phyloP scores from a whole-genome alignment of 2,797 vertebrate species.

The Catostomus latipinnis region DNA sequence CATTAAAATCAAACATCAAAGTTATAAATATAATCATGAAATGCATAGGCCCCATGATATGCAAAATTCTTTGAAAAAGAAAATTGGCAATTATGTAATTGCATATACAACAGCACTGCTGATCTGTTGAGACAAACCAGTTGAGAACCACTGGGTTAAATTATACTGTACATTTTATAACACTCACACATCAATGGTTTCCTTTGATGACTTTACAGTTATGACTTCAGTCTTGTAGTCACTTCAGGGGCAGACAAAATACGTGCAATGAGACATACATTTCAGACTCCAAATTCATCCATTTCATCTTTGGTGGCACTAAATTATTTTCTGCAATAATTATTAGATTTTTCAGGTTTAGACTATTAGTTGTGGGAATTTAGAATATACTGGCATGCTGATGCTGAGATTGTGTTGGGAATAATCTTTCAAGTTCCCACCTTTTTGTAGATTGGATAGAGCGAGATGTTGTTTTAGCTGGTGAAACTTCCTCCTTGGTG shows the following conservation, averaged over 20 bases:
- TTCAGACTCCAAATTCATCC: neutral
- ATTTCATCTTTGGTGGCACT: neutral
- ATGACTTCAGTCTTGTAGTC: conserved; percentile 60
- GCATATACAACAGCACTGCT: too few relatives aligned
- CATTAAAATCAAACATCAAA: too few relatives aligned
- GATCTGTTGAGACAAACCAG: too few relatives aligned
- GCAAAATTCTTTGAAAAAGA: too few relatives aligned
- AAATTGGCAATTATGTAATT: too few relatives aligned
- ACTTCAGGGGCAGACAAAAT: conserved; percentile 48
- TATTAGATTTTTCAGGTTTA: too few relatives aligned
- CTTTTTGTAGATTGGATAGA: conserved; percentile 59
- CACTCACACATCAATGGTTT: conserved; percentile 62
- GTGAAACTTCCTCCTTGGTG: conserved; percentile 57
- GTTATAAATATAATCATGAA: too few relatives aligned
- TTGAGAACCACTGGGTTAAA: too few relatives aligned
- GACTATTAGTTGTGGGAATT: neutral
- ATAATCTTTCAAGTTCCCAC: conserved; percentile 52
- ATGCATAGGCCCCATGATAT: too few relatives aligned
- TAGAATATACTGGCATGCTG: neutral
- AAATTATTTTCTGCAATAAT: too few relatives aligned
- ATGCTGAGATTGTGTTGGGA: neutral
- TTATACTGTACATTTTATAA: neutral
- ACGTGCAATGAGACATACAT: too few relatives aligned
- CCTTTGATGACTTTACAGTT: conserved; percentile 58
- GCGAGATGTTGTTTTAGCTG: conserved; percentile 62